Base-by-base conservation (phyloP, 2,888 invertebrate genomes). In the Tyria jacobaeae region DNA sequence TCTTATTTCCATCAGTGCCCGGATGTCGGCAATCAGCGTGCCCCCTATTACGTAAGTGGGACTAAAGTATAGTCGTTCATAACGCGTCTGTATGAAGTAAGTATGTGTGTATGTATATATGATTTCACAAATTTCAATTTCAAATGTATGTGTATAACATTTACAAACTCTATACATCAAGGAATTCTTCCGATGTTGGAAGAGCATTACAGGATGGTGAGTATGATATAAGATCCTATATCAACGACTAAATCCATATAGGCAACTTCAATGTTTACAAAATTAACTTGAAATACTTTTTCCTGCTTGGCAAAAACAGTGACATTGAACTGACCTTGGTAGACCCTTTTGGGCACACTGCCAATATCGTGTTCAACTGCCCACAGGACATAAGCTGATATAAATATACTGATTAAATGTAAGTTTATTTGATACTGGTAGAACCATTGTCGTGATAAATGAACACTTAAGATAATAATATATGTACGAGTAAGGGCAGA, bases 261-360 rank as follows among this genome's bases (percentile, higher is more conserved):
- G 41, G 10, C 12, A 44, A 10, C 41, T 12, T 21, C 0, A 3
- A 21, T 10, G 21, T 44, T 44, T 44, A 4, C 41, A 44, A 44
- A 21, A 44, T 44, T 17, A 44, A 44, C 21, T 44, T 4, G 17
- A 21, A 44, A 17, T 17, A 44, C 41, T 44, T 44, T n/a, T 41
- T 44, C 10, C 17, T 44, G 21, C 34, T 41, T 41, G 50, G 49
- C 9, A 21, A 35, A 24, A 21, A 21, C 21, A 51, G 21, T 51
- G 35, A 7, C 21, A 21, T 35, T 53, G 25, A 53, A 7, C n/a
- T 39, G 12, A n/a, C 53, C 53, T 53, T 53, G 53, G n/a, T n/a
- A n/a, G n/a, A 25, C 12, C n/a, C 57, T 57, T 57, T 56, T 59
- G 49, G 21, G 37, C 21, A 60, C 24, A 24, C 50, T 35, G 21